These are phyloP conservation scores for Drosophila kanekoi DNA, from an alignment of 2,888 invertebrate genomes.

Conservation along the genomic window DNA sequence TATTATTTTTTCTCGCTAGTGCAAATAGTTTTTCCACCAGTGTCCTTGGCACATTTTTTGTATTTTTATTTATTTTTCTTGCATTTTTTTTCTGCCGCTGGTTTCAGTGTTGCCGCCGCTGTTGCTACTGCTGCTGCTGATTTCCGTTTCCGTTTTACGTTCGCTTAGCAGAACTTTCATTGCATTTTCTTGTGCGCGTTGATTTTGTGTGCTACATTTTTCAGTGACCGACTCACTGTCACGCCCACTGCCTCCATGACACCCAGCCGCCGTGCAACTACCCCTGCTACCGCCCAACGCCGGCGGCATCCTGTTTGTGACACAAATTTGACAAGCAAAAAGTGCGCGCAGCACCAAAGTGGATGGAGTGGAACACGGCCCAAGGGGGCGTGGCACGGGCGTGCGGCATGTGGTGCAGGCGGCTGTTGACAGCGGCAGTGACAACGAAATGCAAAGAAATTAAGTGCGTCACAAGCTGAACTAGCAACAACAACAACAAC, in stretches of 20 bases:
- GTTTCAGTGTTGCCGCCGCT: conserved; percentile 32
- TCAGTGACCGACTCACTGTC: conserved; percentile 51
- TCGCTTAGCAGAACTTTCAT: conserved; percentile 78
- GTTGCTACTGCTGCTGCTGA: conserved; percentile 62
- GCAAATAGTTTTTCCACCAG: conserved; percentile 73
- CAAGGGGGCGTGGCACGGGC: conserved; percentile 17
- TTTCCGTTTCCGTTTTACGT: conserved; percentile 81
- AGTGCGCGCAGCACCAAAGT: conserved; percentile 75
- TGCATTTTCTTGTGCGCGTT: conserved; percentile 75
- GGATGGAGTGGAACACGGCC: conserved; percentile 69
- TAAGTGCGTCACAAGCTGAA: conserved; percentile 71
- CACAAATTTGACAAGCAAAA: conserved; percentile 83
- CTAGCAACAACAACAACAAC: conserved; percentile 46
- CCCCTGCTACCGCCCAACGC: conserved; percentile 14
- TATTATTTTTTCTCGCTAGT: conserved; percentile 22
- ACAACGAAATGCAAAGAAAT: conserved; percentile 76
- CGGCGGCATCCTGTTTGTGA: conserved; percentile 79
- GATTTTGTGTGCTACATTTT: conserved; percentile 73
- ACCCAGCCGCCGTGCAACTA: conserved; percentile 1
- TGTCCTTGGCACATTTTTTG: conserved; percentile 82
- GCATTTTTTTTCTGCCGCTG: conserved; percentile 20
- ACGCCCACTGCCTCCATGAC: conserved; percentile 33
- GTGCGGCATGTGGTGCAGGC: conserved; percentile 19
- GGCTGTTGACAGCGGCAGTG: conserved; percentile 67
- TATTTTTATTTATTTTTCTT: conserved; percentile 20